These are phyloP conservation scores for Agonopterix arenella DNA, from an alignment of 2,888 invertebrate species.

Conservation along the genomic window DNA sequence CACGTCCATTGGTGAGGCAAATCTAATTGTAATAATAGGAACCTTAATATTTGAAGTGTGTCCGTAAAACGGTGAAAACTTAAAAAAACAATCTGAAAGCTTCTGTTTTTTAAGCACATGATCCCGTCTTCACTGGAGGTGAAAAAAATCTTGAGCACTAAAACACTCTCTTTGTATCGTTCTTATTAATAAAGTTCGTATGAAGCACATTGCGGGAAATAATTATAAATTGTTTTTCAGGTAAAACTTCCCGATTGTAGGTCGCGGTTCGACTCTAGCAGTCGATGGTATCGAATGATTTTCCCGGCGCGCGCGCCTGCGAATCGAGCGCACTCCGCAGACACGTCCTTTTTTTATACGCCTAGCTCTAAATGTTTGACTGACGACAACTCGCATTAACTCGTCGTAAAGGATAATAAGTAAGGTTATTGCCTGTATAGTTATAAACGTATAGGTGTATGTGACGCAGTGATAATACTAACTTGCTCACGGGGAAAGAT, in stretches of 20 bases:
- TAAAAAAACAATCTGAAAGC: slow-evolving; percentile 21
- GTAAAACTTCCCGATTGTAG: slow-evolving; percentile 45
- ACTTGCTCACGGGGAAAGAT: slow-evolving; percentile 57
- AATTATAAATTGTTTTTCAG: background rate
- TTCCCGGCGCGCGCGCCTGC: slow-evolving; percentile 58
- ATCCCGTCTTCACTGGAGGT: slow-evolving; percentile 30
- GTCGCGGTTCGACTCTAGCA: slow-evolving; percentile 54
- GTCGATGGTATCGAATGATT: slow-evolving; percentile 57
- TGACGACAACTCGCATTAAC: slow-evolving; percentile 63
- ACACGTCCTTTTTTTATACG: slow-evolving; percentile 68
- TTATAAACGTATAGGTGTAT: slow-evolving; percentile 33
- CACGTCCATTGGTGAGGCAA: slow-evolving; percentile 32
- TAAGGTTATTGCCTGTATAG: slow-evolving; percentile 67
- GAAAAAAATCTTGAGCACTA: slow-evolving; percentile 6
- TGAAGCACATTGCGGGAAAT: slow-evolving; percentile 4
- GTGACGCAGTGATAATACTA: slow-evolving; percentile 53
- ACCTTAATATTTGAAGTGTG: slow-evolving; percentile 30
- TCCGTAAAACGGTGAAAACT: slow-evolving; percentile 30
- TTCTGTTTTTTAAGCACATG: slow-evolving; percentile 40
- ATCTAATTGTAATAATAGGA: slow-evolving; percentile 29
- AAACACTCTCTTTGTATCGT: slow-evolving; percentile 5
- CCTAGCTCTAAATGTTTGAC: slow-evolving; percentile 64
- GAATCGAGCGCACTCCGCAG: slow-evolving; percentile 32
- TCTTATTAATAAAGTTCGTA: background rate
- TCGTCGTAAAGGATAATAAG: slow-evolving; percentile 71